Evolutionary conservation across 2,888 invertebrate species (phyloP), one percentile per base, ranked within the genome.

Genomic region (Agrochola lota): DNA sequence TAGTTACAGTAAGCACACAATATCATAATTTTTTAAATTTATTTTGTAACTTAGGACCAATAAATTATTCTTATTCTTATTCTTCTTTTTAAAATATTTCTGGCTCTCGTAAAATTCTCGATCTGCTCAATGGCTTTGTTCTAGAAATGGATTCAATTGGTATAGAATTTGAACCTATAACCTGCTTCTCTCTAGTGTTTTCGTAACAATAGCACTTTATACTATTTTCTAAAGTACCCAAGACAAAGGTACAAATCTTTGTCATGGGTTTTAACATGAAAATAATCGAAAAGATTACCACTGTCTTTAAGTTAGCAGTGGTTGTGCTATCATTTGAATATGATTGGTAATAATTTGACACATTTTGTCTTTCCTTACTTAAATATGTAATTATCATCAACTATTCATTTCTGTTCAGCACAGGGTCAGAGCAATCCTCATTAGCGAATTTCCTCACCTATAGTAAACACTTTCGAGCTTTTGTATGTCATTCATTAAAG

Each of bases 151-250:
- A 63, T 74, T 68, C 62, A 80, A 84, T 80, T 62, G 70, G 69
- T 30, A 64, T 75, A 70, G 62, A 69, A 85, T 78, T 73, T 87
- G 71, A 77, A 76, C 69, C 43, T 40, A 8, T 59, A 71, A 83
- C 77, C 77, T 77, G 69, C 69, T 46, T 52, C 20, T 60, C 57
- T 46, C 12, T 23, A 64, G 52, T 64, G 40, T 69, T 71, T 72
- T 64, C 2, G 52, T 64, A 72, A 73, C 79, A 81, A 84, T 84
- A 72, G 69, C 46, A 69, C 68, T 64, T 78, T 72, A 78, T 60
- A 57, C 23, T 69, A 80, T 73, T n/a, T 76, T 81, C 20, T 17
- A 70, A 52, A 63, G 71, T 55, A n/a, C n/a, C n/a, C n/a, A n/a
- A n/a, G n/a, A n/a, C n/a, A n/a, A n/a, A n/a, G n/a, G n/a, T n/a